Evolutionary conservation across 2,113 vertebrate genomes (phyloP).

Genomic region (Cebidichthys violaceus): DNA sequence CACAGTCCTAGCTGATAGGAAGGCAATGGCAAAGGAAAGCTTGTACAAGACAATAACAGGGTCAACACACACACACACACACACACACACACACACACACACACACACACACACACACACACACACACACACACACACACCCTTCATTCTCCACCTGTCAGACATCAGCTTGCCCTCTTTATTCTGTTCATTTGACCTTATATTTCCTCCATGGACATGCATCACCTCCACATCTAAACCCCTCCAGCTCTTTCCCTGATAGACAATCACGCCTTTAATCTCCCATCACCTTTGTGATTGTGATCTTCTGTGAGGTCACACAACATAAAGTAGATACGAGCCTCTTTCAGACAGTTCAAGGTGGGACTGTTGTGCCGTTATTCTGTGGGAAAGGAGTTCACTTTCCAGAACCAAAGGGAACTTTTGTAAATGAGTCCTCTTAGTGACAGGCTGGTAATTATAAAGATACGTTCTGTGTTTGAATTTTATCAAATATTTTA

Average conservation of each 20-base stretch:
- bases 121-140: background rate
- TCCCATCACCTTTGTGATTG: background rate
- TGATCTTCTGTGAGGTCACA: background rate
- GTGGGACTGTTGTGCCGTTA: no score
- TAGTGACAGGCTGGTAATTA: no score
- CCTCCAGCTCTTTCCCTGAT: background rate
- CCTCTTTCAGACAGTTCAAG: no score
- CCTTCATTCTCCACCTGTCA: constrained; percentile 11
- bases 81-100: background rate
- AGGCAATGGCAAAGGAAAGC: background rate
- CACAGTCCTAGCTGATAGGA: background rate
- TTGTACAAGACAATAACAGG: background rate
- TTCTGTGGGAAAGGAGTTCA: background rate
- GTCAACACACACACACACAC: background rate
- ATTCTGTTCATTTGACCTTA: constrained; percentile 38
- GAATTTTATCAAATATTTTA: background rate
- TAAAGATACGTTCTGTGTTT: background rate
- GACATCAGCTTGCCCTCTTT: constrained; percentile 18
- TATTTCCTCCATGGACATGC: background rate
- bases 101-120: background rate
- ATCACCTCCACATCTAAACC: constrained; percentile 4
- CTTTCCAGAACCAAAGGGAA: background rate
- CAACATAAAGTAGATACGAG: background rate
- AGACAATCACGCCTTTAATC: constrained; percentile 39
- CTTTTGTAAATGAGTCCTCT: background rate